Evolutionary conservation across 2,113 vertebrate genomes (phyloP).

Genomic region (Leptodactylus fuscus): DNA sequence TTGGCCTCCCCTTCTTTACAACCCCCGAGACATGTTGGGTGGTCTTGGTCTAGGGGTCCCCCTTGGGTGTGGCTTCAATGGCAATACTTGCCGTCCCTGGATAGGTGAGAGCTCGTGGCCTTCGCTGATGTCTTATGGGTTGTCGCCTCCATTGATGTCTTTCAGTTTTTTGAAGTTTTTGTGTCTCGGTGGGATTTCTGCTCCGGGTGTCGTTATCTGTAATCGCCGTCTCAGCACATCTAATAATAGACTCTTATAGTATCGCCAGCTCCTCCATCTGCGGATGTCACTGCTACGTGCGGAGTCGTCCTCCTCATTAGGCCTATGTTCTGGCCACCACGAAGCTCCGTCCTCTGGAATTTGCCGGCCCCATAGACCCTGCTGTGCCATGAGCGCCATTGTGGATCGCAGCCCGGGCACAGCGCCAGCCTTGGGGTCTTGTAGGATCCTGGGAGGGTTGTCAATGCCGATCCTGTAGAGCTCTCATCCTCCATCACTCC

Average conservation of each 20-base stretch:
- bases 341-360: neutral
- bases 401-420: neutral
- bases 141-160: too few species aligned
- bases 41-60: too few species aligned
- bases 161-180: neutral
- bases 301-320: neutral
- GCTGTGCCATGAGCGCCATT: conserved; percentile 15
- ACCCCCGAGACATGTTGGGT: too few species aligned
- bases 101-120: too few species aligned
- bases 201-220: neutral
- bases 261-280: neutral
- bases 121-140: too few species aligned
- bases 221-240: neutral
- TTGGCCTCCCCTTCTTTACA: too few species aligned
- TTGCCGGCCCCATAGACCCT: neutral
- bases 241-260: neutral
- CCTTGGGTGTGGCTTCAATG: too few species aligned
- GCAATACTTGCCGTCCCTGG: too few species aligned
- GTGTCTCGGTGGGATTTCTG: neutral
- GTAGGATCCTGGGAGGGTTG: neutral
- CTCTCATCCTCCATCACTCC: conserved; percentile 24
- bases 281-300: neutral
- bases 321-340: conserved; percentile 7
- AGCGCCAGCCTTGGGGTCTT: neutral
- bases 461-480: conserved; percentile 23